These are phyloP conservation scores for Parasteatoda tepidariorum DNA, from an alignment of 1,140 invertebrate species.

Conservation along the genomic window DNA sequence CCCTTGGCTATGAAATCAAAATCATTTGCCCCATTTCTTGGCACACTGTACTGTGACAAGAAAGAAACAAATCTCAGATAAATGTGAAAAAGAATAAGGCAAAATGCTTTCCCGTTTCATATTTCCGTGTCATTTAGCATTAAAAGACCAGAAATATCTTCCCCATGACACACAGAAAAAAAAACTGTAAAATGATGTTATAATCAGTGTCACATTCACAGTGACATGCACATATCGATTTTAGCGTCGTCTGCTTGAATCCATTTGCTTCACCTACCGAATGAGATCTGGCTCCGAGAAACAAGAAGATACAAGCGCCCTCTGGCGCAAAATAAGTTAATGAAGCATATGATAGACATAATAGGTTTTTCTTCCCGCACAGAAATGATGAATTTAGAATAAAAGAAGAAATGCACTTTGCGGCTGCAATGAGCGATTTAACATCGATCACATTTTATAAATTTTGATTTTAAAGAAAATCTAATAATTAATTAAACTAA, in stretches of 20 bases:
- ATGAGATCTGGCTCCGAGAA: not conserved
- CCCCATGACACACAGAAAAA: not conserved
- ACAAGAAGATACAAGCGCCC: slow-evolving; percentile 4
- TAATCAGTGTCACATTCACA: slow-evolving; percentile 19
- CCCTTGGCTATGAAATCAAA: not conserved
- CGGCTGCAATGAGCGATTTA: no score
- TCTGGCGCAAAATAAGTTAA: slow-evolving; percentile 34
- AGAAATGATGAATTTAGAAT: no score
- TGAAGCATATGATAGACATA: slow-evolving; percentile 38
- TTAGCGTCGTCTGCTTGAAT: not conserved
- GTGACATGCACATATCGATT: slow-evolving; percentile 7
- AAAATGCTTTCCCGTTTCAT: not conserved
- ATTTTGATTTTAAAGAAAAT: no score
- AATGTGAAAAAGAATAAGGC: not conserved
- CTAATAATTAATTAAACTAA: no score
- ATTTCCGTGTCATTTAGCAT: slow-evolving; percentile 22
- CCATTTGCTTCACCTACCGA: not conserved
- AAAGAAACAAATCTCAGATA: not conserved
- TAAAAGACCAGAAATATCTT: not conserved
- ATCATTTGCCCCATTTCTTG: not conserved
- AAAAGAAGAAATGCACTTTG: no score
- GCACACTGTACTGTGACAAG: not conserved
- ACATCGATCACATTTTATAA: no score
- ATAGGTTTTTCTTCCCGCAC: slow-evolving; percentile 44
- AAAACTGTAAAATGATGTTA: slow-evolving; percentile 25